Percentiles rank a stretch among this genome's conserved stretches.
phyloP scores from a whole-genome alignment of 2,888 invertebrate species.

The Orthonevra nobilis region DNA sequence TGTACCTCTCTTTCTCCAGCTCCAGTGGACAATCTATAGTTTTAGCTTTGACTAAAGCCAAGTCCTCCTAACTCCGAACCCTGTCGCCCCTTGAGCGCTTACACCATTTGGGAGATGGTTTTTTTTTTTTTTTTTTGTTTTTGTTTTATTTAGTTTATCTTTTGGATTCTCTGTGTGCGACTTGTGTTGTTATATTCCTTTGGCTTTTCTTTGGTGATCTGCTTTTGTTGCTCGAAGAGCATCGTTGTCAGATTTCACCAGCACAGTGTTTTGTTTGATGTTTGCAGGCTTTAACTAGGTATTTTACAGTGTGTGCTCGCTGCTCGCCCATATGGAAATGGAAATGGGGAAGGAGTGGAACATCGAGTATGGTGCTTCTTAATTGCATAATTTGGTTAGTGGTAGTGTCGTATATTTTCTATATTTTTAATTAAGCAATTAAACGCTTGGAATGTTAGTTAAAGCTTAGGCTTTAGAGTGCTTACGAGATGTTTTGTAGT shows the following conservation, averaged over 20 bases:
- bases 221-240: conserved; percentile 63
- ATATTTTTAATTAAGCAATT: conserved; percentile 69
- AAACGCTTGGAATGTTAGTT: conserved; percentile 54
- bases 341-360: conserved; percentile 49
- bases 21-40: conserved; percentile 42
- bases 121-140: conserved; percentile 15
- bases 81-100: conserved; percentile 47
- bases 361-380: conserved; percentile 55
- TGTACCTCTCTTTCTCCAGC: too few relatives aligned
- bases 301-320: conserved; percentile 25
- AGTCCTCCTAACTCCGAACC: conserved; percentile 36
- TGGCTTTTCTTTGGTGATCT: conserved; percentile 66
- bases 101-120: conserved; percentile 67
- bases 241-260: conserved; percentile 70
- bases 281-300: conserved; percentile 18
- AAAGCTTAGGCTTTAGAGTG: too few relatives aligned
- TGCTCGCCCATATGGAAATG: conserved; percentile 50
- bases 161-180: conserved; percentile 42
- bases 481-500: too few relatives aligned
- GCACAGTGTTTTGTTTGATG: conserved; percentile 35
- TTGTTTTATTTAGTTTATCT: not conserved
- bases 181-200: conserved; percentile 53
- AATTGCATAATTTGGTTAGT: conserved; percentile 68
- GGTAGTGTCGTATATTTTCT: conserved; percentile 67
- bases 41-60: conserved; percentile 46